Base-by-base conservation (phyloP, 2,113 vertebrate genomes). In the Brienomyrus brachyistius region DNA sequence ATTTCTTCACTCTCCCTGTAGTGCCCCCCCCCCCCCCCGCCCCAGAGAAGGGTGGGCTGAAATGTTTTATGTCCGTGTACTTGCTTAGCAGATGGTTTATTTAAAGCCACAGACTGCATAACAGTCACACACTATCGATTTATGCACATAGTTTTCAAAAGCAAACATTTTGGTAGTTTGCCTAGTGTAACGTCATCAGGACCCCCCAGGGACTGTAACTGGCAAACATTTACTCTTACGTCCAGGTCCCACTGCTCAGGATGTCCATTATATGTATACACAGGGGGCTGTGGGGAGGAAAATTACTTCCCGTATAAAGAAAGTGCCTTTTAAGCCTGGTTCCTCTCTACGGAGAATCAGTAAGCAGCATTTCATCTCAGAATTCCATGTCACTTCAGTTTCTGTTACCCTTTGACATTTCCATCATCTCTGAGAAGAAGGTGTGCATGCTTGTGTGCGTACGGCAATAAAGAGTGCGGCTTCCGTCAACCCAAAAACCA, bases 341-440 rank as follows among this genome's bases (percentile, higher is more conserved):
- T 19, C 35, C 70, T 43, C 35, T 40, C 35, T 80, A 13, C n/a
- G 35, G 31, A 80, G 35, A 70, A 70, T 70, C 62, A 70, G 62
- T 27, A 70, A 70, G n/a, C 62, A 43, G 31, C 74, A 80, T 80
- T 80, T 43, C 74, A 80, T 80, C 35, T 80, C 35, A 19, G 35
- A 40, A 43, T 80, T 80, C 74, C 35, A 31, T 80, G 74, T 43
- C 74, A 80, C 74, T 80, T 80, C 15, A 40, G 74, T 43, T 80
- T 80, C 74, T 80, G 74, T 35, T 80, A 80, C 35, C 74, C 74
- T 80, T 40, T 80, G 74, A 80, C 74, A 80, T 80, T 80, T 80
- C 35, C 74, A 80, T 80, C 74, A 43, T 80, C 74, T 80, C 74
- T 43, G 35, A 80, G 35, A 80, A 80, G 74, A 43, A 80, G 6